Evolutionary conservation across 2,797 vertebrate genomes (phyloP), one percentile per base, ranked within the genome.

Genomic region (Etheostoma perlongum): DNA sequence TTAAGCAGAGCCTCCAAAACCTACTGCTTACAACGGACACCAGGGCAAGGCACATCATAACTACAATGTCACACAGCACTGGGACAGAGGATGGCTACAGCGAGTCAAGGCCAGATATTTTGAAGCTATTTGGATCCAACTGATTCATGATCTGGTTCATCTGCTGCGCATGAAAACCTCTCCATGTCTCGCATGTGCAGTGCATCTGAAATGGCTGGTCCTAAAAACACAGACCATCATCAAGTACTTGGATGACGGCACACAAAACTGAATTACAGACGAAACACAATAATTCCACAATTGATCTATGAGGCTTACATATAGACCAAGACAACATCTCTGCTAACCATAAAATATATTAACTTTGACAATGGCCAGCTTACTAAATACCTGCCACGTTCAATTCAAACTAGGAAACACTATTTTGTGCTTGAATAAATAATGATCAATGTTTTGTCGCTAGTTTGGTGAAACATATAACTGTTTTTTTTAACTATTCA

Each of bases 31-130:
- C 63, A 55, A 81, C 71, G 62, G 46, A 76, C 58, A 72, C 44
- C 72, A 61, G 83, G 85, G 74, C 67, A 81, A 90, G 88, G 89
- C 89, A 88, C 85, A 81, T 36, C 55, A 60, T 51, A 63, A 83
- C 70, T 68, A 88, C 81, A 74, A 72, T 15, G 67, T 33, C 10
- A 15, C 72, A 89, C 85, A 66, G 77, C 79, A 85, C 84, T 74
- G 54, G 54, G 73, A 69, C 69, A 73, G 74, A 88, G 57, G 0
- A 87, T 0, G 78, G 83, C 82, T 62, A 79, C 79, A 64, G 61
- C 25, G 25, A 70, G 62, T 71, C 54, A 44, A 72, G 59, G 72
- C 66, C 73, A 78, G 63, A 81, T 76, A 10, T 52, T 79, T 68
- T 23, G 15, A 69, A 51, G 57, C 42, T 67, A 52, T 47, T 84